Base-by-base conservation (phyloP, 2,797 vertebrate species). In the Enteromius argenteus region DNA sequence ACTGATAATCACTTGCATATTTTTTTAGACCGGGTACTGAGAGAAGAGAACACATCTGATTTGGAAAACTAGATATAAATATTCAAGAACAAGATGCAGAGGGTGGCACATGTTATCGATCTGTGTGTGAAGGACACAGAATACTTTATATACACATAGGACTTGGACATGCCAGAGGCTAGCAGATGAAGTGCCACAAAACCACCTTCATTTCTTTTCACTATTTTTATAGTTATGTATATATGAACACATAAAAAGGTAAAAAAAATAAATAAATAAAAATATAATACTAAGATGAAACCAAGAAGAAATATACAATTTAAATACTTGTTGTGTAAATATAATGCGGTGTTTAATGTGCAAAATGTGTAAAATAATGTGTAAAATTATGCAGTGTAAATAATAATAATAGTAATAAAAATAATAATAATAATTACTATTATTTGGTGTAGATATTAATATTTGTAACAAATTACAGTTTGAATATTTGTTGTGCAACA, bases 31-130 rank as follows among this genome's bases (percentile, higher is more conserved):
- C 5, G 13, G 51, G 49, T 19, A 37, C 69, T n/a, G 37, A 72
- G 53, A 73, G 56, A 21, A 81, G 13, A 73, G 56, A 69, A 27
- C 79, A 71, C 19, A 4, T 62, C 51, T 46, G 27, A 60, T 81
- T 73, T 37, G 35, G 27, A 37, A 73, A 74, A 17, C 0, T 1
- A 64, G 42, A 23, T 73, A 73, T 37, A 53, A 23, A 37, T 62
- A 37, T 49, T 72, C 4, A 73, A 72, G 53, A 77, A 60, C 13
- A 39, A 56, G 30, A 15, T 35, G 19, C 11, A 4, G 11, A 35
- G 49, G 5, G 21, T 3, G 32, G 9, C 8, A 51, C 30, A 51
- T 51, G 44, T 17, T 42, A 44, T 46, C 8, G 23, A 72, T 72
- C 42, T 46, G 42, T 19, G 23, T 21, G 71, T 51, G 15, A 51